These are phyloP conservation scores for Quiscalus mexicanus DNA, from an alignment of 2,113 vertebrate species.

Conservation along the genomic window DNA sequence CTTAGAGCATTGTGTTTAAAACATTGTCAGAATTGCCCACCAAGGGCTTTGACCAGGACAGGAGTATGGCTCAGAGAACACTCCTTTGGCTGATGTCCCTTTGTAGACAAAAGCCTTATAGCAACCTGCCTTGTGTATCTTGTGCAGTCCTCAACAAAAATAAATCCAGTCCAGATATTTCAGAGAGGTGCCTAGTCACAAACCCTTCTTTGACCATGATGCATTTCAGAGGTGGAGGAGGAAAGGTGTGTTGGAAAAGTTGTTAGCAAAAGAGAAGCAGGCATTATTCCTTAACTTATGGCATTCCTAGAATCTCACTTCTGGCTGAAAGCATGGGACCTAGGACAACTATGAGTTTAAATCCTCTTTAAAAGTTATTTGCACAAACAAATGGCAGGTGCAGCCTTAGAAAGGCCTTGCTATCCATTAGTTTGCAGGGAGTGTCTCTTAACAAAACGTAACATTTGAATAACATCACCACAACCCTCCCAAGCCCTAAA, in stretches of 20 bases:
- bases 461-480: background rate
- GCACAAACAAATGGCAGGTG: background rate
- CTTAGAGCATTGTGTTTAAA: background rate
- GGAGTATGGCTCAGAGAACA: background rate
- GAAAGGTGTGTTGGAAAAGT: background rate
- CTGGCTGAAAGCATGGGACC: background rate
- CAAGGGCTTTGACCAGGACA: background rate
- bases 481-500: background rate
- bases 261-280: background rate
- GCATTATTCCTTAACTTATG: background rate
- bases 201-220: background rate
- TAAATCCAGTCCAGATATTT: background rate
- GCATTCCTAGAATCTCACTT: background rate
- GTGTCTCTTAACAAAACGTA: background rate
- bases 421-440: background rate
- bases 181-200: background rate
- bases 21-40: background rate
- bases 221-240: background rate
- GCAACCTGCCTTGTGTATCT: background rate
- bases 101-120: background rate
- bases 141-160: background rate
- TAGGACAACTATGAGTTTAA: background rate
- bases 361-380: background rate
- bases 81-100: background rate
- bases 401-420: background rate